Conservation (phyloP, 1,140 invertebrate genomes). For the Triops cancriformis region DNA sequence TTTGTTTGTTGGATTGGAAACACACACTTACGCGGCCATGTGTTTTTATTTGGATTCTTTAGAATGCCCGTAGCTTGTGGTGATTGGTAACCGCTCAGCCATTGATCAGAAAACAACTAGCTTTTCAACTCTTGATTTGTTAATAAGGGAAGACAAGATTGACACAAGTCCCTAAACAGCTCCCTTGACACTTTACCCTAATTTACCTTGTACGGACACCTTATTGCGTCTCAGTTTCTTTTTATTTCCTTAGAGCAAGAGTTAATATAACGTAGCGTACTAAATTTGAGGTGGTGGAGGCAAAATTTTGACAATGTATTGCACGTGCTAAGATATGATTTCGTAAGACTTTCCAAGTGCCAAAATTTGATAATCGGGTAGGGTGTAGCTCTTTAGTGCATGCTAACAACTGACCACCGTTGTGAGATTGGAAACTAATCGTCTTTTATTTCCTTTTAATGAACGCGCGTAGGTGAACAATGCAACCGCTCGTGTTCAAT, state of each 20-base stretch:
- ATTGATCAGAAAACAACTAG: neutral
- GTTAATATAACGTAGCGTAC: no score
- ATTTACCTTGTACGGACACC: no score
- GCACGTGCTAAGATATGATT: neutral
- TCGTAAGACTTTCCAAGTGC: neutral
- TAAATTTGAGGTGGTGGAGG: no score
- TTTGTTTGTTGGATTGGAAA: conserved; percentile 6
- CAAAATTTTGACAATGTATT: neutral
- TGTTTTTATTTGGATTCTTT: neutral
- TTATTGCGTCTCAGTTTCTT: no score
- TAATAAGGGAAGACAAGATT: neutral
- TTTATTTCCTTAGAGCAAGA: no score
- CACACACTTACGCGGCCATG: neutral
- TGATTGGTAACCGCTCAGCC: conserved; percentile 4
- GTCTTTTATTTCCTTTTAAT: conserved; percentile 31
- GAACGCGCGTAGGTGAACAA: conserved; percentile 79
- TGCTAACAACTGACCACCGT: neutral
- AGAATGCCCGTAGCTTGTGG: conserved; percentile 8
- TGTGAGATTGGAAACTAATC: neutral
- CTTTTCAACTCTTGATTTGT: neutral
- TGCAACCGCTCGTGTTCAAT: conserved; percentile 93
- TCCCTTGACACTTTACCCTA: no score
- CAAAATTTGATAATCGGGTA: neutral
- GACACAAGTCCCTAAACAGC: neutral
- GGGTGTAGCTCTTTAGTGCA: neutral